Evolutionary conservation across 2,113 vertebrate genomes (phyloP).

Genomic region (Eonycteris spelaea): DNA sequence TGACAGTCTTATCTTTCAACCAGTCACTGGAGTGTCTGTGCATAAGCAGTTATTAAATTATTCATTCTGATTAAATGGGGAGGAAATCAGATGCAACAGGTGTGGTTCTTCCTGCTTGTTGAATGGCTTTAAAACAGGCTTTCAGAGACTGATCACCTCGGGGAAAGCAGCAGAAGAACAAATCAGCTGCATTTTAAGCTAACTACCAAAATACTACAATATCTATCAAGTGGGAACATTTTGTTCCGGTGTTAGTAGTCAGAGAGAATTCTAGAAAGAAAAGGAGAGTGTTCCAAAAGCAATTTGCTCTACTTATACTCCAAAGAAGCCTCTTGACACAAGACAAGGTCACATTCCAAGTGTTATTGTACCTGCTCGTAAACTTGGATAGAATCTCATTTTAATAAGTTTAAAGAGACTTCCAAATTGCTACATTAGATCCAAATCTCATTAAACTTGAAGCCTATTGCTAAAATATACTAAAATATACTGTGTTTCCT

Average conservation of each 20-base stretch:
- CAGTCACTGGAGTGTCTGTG: slow-evolving; percentile 52
- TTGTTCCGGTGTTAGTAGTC: slow-evolving; percentile 59
- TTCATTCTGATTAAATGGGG: slow-evolving; percentile 81
- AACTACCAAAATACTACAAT: slow-evolving; percentile 79
- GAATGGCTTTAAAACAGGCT: slow-evolving; percentile 75
- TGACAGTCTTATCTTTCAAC: slow-evolving; percentile 40
- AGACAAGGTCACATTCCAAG: slow-evolving; percentile 35
- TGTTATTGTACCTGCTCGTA: slow-evolving; percentile 10
- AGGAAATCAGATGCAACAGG: slow-evolving; percentile 78
- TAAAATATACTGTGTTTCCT: slow-evolving; percentile 48
- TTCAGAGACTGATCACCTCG: slow-evolving; percentile 68
- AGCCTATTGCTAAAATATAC: slow-evolving; percentile 17
- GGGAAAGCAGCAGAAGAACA: slow-evolving; percentile 77
- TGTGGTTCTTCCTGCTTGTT: slow-evolving; percentile 77
- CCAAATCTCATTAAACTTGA: slow-evolving; percentile 60
- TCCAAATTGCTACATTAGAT: slow-evolving; percentile 51
- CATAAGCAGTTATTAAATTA: slow-evolving; percentile 78
- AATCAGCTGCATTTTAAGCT: slow-evolving; percentile 81
- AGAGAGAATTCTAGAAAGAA: slow-evolving; percentile 57
- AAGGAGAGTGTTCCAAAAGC: slow-evolving; percentile 41
- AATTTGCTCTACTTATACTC: slow-evolving; percentile 56
- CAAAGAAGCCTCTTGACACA: background rate
- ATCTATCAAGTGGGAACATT: slow-evolving; percentile 75
- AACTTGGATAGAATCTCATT: slow-evolving; percentile 48
- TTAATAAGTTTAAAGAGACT: slow-evolving; percentile 58